Percentiles rank a stretch among this genome's conserved stretches.
These are phyloP conservation scores for Tipula helvola DNA, from an alignment of 2,888 invertebrate species.

Conservation along the genomic window DNA sequence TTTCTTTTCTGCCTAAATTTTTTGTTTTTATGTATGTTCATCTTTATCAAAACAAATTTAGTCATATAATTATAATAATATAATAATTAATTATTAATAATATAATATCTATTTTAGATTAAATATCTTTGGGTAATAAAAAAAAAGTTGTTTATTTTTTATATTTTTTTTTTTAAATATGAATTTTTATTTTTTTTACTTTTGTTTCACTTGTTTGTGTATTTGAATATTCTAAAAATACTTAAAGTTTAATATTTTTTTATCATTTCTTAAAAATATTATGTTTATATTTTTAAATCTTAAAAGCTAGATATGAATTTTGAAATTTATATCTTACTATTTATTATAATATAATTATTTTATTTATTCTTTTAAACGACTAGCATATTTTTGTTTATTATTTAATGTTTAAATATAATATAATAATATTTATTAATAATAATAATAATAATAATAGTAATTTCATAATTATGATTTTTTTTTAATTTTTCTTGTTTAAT, in stretches of 20 bases:
- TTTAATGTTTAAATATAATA: not conserved
- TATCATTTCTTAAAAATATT: not conserved
- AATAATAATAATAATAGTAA: not conserved
- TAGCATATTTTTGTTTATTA: conserved; percentile 4
- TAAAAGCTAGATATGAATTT: not conserved
- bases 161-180: not conserved
- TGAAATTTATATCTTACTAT: not conserved
- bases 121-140: conserved; percentile 4
- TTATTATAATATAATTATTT: not conserved
- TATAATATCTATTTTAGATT: not conserved
- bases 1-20: not conserved
- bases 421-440: not conserved
- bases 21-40: not conserved
- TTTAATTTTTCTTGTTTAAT: not conserved
- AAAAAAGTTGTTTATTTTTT: not conserved
- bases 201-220: not conserved
- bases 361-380: not conserved
- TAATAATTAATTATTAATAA: not conserved
- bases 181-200: not conserved
- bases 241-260: not conserved
- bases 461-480: not conserved
- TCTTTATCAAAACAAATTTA: not conserved
- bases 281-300: not conserved
- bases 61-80: not conserved
- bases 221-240: not conserved